Evolutionary conservation across 2,797 vertebrate genomes (phyloP), one percentile per base, ranked within the genome.

Genomic region (Lates japonicus): DNA sequence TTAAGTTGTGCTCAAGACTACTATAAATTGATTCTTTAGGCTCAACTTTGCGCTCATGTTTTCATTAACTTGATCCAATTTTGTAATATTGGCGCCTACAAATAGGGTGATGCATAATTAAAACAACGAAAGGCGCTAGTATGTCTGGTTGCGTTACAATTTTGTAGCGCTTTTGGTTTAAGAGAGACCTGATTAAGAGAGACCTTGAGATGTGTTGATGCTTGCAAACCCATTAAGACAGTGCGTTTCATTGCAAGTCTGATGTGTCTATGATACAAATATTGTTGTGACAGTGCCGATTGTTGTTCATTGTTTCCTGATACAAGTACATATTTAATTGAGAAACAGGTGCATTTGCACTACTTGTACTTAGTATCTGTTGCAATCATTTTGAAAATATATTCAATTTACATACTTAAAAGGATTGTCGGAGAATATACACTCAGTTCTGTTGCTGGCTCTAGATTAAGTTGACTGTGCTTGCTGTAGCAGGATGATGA

Each of bases 51-150:
- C n/a, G 17, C 29, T 64, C 9, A 19, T 48, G 5, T 39, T 55
- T 59, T n/a, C n/a, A 51, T 46, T 51, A 51, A 31, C 1, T 57
- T 48, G 42, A 55, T 17, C 46, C 7, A 0, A 0, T 60, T 72
- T 59, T 54, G 25, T 72, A 29, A 60, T 52, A n/a, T 14, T n/a
- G 11, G 2, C 5, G 17, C 2, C 25, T 2, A 29, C 25, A 29
- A 29, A 29, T 29, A 12, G 41, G n/a, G 48, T 61, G 20, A 20
- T 57, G 5, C 29, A 29, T n/a, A 81, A 48, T 74, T 20, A 70
- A 69, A 78, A 60, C 29, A 46, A 29, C 29, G 44, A 17, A 42
- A 13, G 35, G 59, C 25, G 31, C 64, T n/a, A 17, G 41, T 44
- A 13, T 61, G 42, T 64, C 22, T 57, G 61, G 12, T 52, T 60